Conservation (phyloP, 2,888 invertebrate species). For the Furcula furcula region DNA sequence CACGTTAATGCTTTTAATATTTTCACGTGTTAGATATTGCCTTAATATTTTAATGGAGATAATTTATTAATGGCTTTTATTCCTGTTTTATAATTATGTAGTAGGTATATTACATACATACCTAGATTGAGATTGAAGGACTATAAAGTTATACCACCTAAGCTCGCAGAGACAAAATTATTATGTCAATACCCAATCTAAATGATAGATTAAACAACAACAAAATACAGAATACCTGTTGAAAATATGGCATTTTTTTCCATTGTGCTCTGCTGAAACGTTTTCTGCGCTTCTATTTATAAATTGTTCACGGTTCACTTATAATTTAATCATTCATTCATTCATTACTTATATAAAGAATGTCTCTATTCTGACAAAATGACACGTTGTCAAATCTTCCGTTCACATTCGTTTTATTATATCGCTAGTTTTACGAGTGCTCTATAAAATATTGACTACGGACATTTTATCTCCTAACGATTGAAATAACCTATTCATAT, state of each 20-base stretch:
- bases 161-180: too few relatives aligned
- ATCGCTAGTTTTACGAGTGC: slow-evolving; percentile 61
- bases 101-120: too few relatives aligned
- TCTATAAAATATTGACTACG: slow-evolving; percentile 72
- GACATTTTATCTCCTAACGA: slow-evolving; percentile 67
- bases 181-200: too few relatives aligned
- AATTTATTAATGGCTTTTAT: not conserved
- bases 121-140: too few relatives aligned
- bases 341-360: slow-evolving; percentile 20
- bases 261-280: not conserved
- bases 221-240: too few relatives aligned
- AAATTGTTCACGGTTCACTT: slow-evolving; percentile 11
- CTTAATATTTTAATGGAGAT: not conserved
- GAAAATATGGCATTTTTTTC: not conserved
- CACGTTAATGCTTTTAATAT: not conserved
- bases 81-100: not conserved
- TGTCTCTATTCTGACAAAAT: slow-evolving; percentile 30
- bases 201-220: too few relatives aligned
- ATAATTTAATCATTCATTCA: slow-evolving; percentile 19
- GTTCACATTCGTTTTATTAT: slow-evolving; percentile 50
- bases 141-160: too few relatives aligned
- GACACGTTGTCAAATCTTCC: slow-evolving; percentile 69
- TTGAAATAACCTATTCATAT: slow-evolving; percentile 68
- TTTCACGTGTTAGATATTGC: not conserved
- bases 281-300: slow-evolving; percentile 7